Evolutionary conservation across 1,140 invertebrate genomes (phyloP), one percentile per base, ranked within the genome.

Genomic region (Ptiloglossa arizonensis): DNA sequence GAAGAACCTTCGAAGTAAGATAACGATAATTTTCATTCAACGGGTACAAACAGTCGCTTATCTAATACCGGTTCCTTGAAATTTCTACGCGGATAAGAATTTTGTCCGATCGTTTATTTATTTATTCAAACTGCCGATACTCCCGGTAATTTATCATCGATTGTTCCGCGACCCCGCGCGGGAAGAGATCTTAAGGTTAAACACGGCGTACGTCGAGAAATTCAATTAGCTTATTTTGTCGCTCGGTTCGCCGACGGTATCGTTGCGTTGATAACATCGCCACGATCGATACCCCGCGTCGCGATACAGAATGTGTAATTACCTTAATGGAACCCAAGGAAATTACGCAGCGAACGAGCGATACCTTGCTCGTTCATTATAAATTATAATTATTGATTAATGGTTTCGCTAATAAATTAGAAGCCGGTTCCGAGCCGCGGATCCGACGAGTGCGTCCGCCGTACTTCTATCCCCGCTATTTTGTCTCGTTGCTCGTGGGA

Each of bases 361-460:
- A 15, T 19, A 22, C 6, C n/a, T 64, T 32, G 24, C n/a, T 27
- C 17, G 41, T 29, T 41, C 60, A 48, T 50, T 69, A 48, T 15
- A 44, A 70, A 64, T 76, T 57, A 29, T 75, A 63, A 76, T 68
- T 50, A 70, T 59, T 41, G 41, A 76, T 80, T 70, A 80, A 69
- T 38, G 46, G 22, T 2, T 17, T 17, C 17, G 46, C 27, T 48
- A 44, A 64, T 70, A 50, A 76, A 80, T 75, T 75, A 35, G 24
- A 44, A 73, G 50, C 24, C 68, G 41, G 24, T 48, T 22, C 22
- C 29, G 6, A 2, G 8, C 9, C 13, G 15, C 17, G 8, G 32
- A 56, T 44, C n/a, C 22, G 13, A 0, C 19, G 5, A 32, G 19
- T 35, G 11, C 8, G 4, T 6, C 5, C 11, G 38, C 17, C 5